Evolutionary conservation across 1,140 invertebrate genomes (phyloP), one percentile per base, ranked within the genome.

Genomic region (Cyclina sinensis): DNA sequence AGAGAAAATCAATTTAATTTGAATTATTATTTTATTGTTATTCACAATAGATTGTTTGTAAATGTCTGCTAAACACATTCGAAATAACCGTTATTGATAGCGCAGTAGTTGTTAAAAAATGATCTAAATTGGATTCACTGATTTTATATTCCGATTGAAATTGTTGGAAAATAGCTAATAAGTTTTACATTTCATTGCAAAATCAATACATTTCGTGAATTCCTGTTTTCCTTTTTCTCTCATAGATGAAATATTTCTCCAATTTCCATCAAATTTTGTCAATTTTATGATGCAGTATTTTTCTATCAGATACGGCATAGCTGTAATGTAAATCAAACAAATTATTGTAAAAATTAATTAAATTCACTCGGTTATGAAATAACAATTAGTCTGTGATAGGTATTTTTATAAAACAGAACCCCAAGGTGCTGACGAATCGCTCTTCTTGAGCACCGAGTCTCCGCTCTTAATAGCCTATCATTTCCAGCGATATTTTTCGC

Each of bases 301-400:
- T 70, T 70, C 65, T 27, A 70, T 70, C 65, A 30, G 65, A 70
- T 70, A 70, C 37, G 32, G 37, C 18, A 21, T 39, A 37, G 27
- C 32, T 37, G 21, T 27, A 37, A 70, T 37, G 65, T 70, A 70
- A 70, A 70, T 70, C 65, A 70, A 39, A 39, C 65, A n/a, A 35
- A 70, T 39, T 27, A 70, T 27, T 27, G 65, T 30, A 70, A 39
- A 27, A 70, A 11, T 70, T 70, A 27, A 70, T 70, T 70, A 70
- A 70, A 70, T 70, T 70, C 65, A 70, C 32, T 70, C 65, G 65
- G 65, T 70, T 70, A 70, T 70, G 65, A 70, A 70, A 70, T 70
- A 39, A 35, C 65, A 70, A 70, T 70, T 70, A 70, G 32, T 7
- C 21, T 9, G 32, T 70, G 2, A 70, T 70, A 70, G 65, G 65